phyloP scores from a whole-genome alignment of 1,140 invertebrate species.

The Ceratina japonica region DNA sequence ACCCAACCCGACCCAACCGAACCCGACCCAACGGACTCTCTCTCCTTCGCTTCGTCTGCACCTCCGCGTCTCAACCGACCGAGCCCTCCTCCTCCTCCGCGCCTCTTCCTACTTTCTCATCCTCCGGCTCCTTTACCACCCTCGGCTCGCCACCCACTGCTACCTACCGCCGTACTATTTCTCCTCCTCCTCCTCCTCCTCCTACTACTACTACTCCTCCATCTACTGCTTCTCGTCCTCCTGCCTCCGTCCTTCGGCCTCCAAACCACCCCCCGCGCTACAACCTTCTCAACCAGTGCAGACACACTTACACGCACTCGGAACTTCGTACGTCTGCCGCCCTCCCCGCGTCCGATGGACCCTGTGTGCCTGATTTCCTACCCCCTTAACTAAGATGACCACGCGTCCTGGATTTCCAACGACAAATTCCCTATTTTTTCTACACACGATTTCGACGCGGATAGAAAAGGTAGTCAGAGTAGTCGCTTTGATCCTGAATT shows the following conservation, averaged over 20 bases:
- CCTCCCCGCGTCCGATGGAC: slow-evolving; percentile 21
- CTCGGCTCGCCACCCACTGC: slow-evolving; percentile 62
- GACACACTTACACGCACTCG: slow-evolving; percentile 55
- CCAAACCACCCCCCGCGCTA: slow-evolving; percentile 45
- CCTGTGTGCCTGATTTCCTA: slow-evolving; percentile 26
- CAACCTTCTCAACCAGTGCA: slow-evolving; percentile 65
- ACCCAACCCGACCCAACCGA: slow-evolving; percentile 68
- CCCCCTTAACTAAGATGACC: slow-evolving; percentile 40
- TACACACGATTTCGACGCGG: neutral
- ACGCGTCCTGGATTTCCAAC: slow-evolving; percentile 52
- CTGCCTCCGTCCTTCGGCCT: slow-evolving; percentile 56
- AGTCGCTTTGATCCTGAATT: too few relatives aligned
- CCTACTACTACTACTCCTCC: slow-evolving; percentile 54
- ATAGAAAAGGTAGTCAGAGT: too few relatives aligned
- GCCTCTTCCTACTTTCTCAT: slow-evolving; percentile 57
- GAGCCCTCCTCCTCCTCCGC: slow-evolving; percentile 49
- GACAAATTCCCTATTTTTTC: slow-evolving; percentile 67
- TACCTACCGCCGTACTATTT: slow-evolving; percentile 61
- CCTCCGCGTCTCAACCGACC: slow-evolving; percentile 70
- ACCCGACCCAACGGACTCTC: slow-evolving; percentile 67
- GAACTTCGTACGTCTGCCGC: slow-evolving; percentile 35
- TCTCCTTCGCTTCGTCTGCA: slow-evolving; percentile 67
- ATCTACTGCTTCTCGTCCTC: slow-evolving; percentile 57
- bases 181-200: slow-evolving; percentile 55
- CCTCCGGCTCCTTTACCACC: slow-evolving; percentile 58